These are phyloP conservation scores for Spea bombifrons DNA, from an alignment of 2,113 vertebrate species.

Conservation along the genomic window DNA sequence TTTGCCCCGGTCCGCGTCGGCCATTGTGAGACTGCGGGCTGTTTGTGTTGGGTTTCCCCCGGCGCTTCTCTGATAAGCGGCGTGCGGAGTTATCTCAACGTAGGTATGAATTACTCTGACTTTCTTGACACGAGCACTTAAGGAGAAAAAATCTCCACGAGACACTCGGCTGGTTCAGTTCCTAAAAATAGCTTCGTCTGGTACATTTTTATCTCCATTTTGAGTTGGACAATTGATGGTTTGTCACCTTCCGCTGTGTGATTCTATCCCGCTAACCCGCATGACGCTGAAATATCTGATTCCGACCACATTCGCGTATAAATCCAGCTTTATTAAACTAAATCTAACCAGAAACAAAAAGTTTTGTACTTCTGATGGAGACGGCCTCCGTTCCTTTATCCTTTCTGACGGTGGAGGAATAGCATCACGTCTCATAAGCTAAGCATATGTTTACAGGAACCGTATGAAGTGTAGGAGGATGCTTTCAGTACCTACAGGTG, in stretches of 20 bases:
- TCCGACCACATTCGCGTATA: too few relatives aligned
- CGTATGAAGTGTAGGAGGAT: too few relatives aligned
- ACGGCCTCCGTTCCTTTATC: too few relatives aligned
- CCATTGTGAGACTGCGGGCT: slow-evolving; percentile 14
- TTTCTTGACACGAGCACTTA: background rate
- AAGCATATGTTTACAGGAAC: too few relatives aligned
- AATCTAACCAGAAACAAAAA: too few relatives aligned
- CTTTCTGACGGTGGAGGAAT: too few relatives aligned
- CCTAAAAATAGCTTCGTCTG: background rate
- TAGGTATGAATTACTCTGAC: background rate
- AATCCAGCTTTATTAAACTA: too few relatives aligned
- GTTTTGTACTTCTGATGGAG: too few relatives aligned
- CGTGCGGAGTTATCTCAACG: slow-evolving; percentile 17
- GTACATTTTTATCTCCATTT: background rate
- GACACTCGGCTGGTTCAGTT: background rate
- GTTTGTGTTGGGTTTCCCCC: slow-evolving; percentile 29
- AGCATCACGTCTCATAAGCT: too few relatives aligned
- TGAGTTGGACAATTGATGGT: background rate
- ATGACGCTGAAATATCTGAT: too few relatives aligned
- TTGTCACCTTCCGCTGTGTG: background rate
- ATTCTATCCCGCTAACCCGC: too few relatives aligned
- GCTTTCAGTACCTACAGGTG: too few relatives aligned
- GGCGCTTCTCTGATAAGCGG: slow-evolving; percentile 28
- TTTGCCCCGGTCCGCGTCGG: slow-evolving; percentile 22
- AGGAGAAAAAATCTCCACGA: background rate